Evolutionary conservation across 1,140 invertebrate genomes (phyloP).

Genomic region (Drosophila teissieri): DNA sequence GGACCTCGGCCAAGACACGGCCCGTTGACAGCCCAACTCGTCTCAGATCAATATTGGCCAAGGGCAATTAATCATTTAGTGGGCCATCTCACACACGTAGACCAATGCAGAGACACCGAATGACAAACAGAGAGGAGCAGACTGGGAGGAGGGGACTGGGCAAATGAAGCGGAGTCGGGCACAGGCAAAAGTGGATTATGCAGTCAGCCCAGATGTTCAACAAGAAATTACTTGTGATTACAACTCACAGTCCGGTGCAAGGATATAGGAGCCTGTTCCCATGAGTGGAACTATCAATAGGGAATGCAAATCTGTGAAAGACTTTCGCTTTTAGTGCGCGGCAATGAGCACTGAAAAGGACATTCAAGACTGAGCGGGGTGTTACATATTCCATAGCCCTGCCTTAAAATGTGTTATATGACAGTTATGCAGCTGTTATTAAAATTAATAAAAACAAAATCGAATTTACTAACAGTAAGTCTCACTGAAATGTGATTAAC

Average conservation of each 20-base stretch:
- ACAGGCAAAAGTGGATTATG: constrained; percentile 51
- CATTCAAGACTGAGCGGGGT: no score
- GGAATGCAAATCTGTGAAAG: not conserved
- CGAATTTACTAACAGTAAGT: not conserved
- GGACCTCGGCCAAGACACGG: constrained; percentile 1
- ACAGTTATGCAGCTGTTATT: no score
- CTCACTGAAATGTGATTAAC: not conserved
- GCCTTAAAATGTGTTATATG: no score
- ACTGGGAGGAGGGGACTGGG: not conserved
- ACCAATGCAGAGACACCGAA: constrained; percentile 17
- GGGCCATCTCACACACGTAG: constrained; percentile 17
- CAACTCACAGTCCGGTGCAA: constrained; percentile 16
- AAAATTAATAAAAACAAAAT: not conserved
- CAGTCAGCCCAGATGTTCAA: constrained; percentile 55
- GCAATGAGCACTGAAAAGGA: no score
- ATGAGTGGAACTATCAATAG: not conserved
- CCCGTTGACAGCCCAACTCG: constrained; percentile 46
- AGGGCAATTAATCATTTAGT: constrained; percentile 56
- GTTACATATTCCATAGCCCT: no score
- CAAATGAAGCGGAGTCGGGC: not conserved
- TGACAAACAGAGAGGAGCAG: not conserved
- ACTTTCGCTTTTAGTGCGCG: not conserved
- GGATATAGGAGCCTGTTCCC: not conserved
- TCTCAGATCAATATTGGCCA: constrained; percentile 50
- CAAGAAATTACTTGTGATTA: constrained; percentile 46